Conservation (phyloP, 2,888 invertebrate species). For the Apoderus coryli region DNA sequence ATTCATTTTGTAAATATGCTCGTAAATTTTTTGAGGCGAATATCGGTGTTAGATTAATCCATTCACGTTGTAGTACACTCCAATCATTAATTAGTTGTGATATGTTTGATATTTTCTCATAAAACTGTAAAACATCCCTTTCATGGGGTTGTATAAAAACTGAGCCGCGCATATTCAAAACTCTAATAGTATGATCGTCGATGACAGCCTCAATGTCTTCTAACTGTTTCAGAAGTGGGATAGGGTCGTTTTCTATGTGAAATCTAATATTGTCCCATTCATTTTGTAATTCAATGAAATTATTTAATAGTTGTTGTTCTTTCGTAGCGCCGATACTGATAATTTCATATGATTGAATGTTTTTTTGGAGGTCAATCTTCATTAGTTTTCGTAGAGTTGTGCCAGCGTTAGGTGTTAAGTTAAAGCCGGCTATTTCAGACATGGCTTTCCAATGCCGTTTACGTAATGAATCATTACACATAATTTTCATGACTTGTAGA, state of each 20-base stretch:
- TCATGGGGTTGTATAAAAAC: conserved; percentile 72
- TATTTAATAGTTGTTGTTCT: conserved; percentile 55
- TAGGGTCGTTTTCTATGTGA: conserved; percentile 42
- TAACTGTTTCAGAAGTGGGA: conserved; percentile 47
- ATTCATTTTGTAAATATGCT: conserved; percentile 31
- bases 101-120: conserved; percentile 48
- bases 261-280: conserved; percentile 64
- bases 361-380: conserved; percentile 49
- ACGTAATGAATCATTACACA: conserved; percentile 71
- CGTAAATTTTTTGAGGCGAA: conserved; percentile 67
- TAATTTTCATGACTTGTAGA: conserved; percentile 67
- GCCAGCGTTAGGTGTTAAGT: conserved; percentile 53
- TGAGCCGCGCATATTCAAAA: conserved; percentile 68
- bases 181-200: conserved; percentile 67
- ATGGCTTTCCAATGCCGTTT: conserved; percentile 77
- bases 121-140: conserved; percentile 48
- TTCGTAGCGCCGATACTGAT: conserved; percentile 70
- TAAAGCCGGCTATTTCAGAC: conserved; percentile 55
- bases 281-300: conserved; percentile 54
- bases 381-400: conserved; percentile 68
- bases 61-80: conserved; percentile 65
- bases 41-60: conserved; percentile 68
- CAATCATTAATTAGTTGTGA: conserved; percentile 59
- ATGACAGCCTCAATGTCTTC: conserved; percentile 63
- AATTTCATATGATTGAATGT: conserved; percentile 60